Evolutionary conservation across 2,797 vertebrate genomes (phyloP).

Genomic region (Erpetoichthys calabaricus): DNA sequence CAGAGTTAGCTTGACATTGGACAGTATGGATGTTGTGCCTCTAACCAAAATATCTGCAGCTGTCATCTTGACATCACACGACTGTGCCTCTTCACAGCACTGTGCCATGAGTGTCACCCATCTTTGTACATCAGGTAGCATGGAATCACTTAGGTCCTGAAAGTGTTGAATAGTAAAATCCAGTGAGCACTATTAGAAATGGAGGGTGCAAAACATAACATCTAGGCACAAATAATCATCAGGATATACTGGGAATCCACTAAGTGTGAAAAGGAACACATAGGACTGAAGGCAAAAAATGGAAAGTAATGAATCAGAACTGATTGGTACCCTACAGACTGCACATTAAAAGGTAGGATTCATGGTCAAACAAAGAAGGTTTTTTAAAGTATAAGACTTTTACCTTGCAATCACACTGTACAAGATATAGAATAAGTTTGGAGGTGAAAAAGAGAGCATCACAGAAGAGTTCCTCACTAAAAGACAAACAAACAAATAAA

Average conservation of each 20-base stretch:
- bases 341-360: no score
- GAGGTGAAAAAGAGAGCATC: slow-evolving; percentile 64
- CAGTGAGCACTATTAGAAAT: slow-evolving; percentile 5
- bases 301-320: no score
- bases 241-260: no score
- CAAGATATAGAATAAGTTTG: slow-evolving; percentile 49
- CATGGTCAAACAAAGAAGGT: no score
- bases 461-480: slow-evolving; percentile 71
- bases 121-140: slow-evolving; percentile 32
- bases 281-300: no score
- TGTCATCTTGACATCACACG: slow-evolving; percentile 63
- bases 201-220: not conserved
- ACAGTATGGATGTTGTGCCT: slow-evolving; percentile 47
- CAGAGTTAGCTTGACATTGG: slow-evolving; percentile 43
- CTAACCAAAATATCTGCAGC: slow-evolving; percentile 62
- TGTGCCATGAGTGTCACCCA: slow-evolving; percentile 61
- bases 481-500: slow-evolving; percentile 30
- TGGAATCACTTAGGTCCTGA: slow-evolving; percentile 32
- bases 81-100: slow-evolving; percentile 65
- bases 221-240: no score
- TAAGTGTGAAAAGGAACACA: no score
- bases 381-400: slow-evolving; percentile 14
- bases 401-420: slow-evolving; percentile 57
- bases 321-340: no score
- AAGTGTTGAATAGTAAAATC: slow-evolving; percentile 11